phyloP scores from a whole-genome alignment of 2,888 invertebrate genomes.

The Campoplex capitator region DNA sequence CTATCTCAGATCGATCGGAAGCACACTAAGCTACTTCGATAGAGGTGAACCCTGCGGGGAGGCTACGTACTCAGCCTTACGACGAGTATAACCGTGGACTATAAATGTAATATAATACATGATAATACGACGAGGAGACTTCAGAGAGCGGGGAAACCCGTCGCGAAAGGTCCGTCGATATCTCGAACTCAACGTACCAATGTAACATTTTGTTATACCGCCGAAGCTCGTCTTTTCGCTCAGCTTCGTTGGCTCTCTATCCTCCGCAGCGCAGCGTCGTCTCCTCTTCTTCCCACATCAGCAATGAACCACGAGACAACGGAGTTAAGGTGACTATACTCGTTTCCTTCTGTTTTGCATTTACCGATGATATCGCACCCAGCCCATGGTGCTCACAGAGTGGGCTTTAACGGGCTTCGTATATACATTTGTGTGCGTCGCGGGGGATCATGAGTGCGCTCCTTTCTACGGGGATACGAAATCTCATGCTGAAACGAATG shows the following conservation, averaged over 20 bases:
- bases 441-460: slow-evolving; percentile 79
- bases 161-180: slow-evolving; percentile 57
- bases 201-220: slow-evolving; percentile 41
- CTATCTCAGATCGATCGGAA: slow-evolving; percentile 68
- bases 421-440: slow-evolving; percentile 67
- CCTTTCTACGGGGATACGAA: slow-evolving; percentile 65
- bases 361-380: slow-evolving; percentile 81
- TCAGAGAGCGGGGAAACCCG: slow-evolving; percentile 20
- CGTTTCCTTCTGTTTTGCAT: slow-evolving; percentile 81
- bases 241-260: slow-evolving; percentile 8
- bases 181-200: slow-evolving; percentile 51
- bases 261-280: neutral
- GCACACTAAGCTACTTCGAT: slow-evolving; percentile 50
- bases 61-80: slow-evolving; percentile 29
- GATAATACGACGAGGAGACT: slow-evolving; percentile 43
- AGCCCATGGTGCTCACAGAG: slow-evolving; percentile 73
- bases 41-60: slow-evolving; percentile 53
- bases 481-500: slow-evolving; percentile 37
- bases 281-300: slow-evolving; percentile 42
- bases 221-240: slow-evolving; percentile 20
- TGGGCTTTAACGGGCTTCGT: slow-evolving; percentile 79
- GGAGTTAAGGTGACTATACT: slow-evolving; percentile 29
- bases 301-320: slow-evolving; percentile 38
- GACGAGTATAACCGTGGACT: slow-evolving; percentile 36
- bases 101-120: slow-evolving; percentile 61